phyloP scores from a whole-genome alignment of 2,888 invertebrate genomes.

The Calliphora vomitoria region DNA sequence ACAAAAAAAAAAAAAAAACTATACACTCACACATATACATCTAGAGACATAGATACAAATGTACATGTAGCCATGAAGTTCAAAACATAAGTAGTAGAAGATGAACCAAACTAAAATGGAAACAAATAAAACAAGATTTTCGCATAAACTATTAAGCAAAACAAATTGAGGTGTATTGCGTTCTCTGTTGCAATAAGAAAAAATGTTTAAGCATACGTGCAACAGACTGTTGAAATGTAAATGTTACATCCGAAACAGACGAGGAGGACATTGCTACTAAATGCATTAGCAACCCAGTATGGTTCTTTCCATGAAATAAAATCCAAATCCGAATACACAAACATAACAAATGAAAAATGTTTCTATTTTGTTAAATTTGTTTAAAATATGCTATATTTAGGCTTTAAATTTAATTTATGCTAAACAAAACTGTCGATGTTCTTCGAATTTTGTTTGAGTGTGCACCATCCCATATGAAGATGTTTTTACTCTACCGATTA shows the following conservation, averaged over 20 bases:
- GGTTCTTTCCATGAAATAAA: slow-evolving; percentile 22
- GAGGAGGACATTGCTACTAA: slow-evolving; percentile 48
- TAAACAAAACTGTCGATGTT: neutral
- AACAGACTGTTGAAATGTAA: slow-evolving; percentile 61
- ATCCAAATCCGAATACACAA: neutral
- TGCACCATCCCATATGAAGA: slow-evolving; percentile 20
- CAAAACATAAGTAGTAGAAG: neutral
- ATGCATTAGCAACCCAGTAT: slow-evolving; percentile 38
- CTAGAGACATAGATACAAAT: slow-evolving; percentile 23
- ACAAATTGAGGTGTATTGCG: slow-evolving; percentile 68
- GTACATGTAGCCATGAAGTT: slow-evolving; percentile 26
- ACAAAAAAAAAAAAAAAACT: neutral
- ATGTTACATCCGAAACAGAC: slow-evolving; percentile 34
- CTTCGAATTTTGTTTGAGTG: neutral
- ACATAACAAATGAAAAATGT: too few species aligned
- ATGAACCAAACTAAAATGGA: slow-evolving; percentile 12
- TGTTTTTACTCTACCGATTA: slow-evolving; percentile 19
- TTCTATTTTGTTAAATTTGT: too few species aligned
- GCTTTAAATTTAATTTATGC: neutral
- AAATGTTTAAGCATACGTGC: neutral
- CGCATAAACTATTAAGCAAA: slow-evolving; percentile 65
- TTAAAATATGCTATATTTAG: too few species aligned
- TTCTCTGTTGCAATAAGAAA: slow-evolving; percentile 37
- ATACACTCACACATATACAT: neutral
- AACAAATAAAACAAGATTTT: slow-evolving; percentile 59